Conservation (phyloP, 2,797 vertebrate genomes). For the Darevskia nairensis region DNA sequence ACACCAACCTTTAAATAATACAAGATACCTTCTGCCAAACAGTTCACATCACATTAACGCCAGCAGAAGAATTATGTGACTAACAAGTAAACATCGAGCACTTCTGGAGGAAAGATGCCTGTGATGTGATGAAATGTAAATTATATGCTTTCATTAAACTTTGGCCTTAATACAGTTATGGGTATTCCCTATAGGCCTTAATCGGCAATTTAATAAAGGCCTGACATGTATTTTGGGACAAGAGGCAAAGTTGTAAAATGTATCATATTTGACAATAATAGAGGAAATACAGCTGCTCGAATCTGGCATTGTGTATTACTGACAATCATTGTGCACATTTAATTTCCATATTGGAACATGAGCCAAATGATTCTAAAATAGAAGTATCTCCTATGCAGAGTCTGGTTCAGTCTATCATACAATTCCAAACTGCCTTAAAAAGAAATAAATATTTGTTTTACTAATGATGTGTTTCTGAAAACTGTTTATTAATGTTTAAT, state of each 20-base stretch:
- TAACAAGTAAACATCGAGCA: conserved; percentile 54
- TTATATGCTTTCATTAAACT: conserved; percentile 35
- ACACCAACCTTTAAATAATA: conserved; percentile 22
- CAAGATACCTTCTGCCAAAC: conserved; percentile 18
- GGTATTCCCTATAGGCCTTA: conserved; percentile 26
- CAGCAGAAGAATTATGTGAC: conserved; percentile 21
- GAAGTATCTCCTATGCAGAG: not conserved
- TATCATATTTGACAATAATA: conserved; percentile 24
- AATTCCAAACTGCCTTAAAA: not conserved
- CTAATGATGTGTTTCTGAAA: not conserved
- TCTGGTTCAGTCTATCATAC: not conserved
- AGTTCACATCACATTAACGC: conserved; percentile 51
- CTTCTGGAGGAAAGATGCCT: conserved; percentile 49
- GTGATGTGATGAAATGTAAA: conserved; percentile 57
- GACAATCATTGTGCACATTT: conserved; percentile 47
- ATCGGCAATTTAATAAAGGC: conserved; percentile 46
- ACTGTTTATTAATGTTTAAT: not conserved
- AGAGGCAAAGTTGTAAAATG: conserved; percentile 34
- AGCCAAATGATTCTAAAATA: conserved; percentile 43
- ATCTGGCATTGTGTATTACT: conserved; percentile 27
- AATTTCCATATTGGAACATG: conserved; percentile 47
- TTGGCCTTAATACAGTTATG: conserved; percentile 52
- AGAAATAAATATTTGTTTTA: not conserved
- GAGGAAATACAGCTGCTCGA: conserved; percentile 10
- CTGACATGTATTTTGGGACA: conserved; percentile 14